Evolutionary conservation across 2,888 invertebrate genomes (phyloP).

Genomic region (Zygothrica quintamaculata): DNA sequence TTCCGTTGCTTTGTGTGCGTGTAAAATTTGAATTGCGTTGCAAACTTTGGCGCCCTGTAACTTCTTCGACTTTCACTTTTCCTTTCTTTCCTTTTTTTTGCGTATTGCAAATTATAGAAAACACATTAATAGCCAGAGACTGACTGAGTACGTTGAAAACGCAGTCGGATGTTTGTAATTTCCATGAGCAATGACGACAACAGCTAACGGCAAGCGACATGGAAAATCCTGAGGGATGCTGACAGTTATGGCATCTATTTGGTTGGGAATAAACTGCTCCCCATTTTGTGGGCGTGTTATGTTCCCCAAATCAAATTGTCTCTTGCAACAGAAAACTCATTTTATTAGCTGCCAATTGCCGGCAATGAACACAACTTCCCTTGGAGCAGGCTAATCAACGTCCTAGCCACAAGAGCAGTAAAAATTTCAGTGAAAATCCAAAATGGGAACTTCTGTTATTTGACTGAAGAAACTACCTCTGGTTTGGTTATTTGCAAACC

Average conservation of each 20-base stretch:
- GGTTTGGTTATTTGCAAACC: no score
- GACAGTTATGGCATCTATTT: background rate
- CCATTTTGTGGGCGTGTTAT: conserved; percentile 59
- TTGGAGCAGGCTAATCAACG: conserved; percentile 78
- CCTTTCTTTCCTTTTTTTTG: conserved; percentile 42
- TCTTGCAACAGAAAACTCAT: conserved; percentile 59
- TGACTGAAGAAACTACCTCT: no score
- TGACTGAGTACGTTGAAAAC: conserved; percentile 26
- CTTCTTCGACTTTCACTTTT: conserved; percentile 21
- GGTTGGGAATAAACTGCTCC: no score
- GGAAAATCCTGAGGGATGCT: conserved; percentile 4
- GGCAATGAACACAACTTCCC: conserved; percentile 76
- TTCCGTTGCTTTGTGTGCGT: conserved; percentile 81
- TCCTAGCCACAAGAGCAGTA: background rate
- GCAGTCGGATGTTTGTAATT: conserved; percentile 73
- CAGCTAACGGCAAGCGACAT: conserved; percentile 13
- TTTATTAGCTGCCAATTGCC: conserved; percentile 73
- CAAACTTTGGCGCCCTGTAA: conserved; percentile 54
- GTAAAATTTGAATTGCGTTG: conserved; percentile 76
- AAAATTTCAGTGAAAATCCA: no score
- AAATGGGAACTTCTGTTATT: no score
- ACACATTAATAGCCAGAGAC: conserved; percentile 64
- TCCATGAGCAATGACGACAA: conserved; percentile 51
- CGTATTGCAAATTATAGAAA: conserved; percentile 75
- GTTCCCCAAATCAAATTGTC: conserved; percentile 73